phyloP scores from a whole-genome alignment of 2,797 vertebrate species.

The Buphagus erythrorhynchus region DNA sequence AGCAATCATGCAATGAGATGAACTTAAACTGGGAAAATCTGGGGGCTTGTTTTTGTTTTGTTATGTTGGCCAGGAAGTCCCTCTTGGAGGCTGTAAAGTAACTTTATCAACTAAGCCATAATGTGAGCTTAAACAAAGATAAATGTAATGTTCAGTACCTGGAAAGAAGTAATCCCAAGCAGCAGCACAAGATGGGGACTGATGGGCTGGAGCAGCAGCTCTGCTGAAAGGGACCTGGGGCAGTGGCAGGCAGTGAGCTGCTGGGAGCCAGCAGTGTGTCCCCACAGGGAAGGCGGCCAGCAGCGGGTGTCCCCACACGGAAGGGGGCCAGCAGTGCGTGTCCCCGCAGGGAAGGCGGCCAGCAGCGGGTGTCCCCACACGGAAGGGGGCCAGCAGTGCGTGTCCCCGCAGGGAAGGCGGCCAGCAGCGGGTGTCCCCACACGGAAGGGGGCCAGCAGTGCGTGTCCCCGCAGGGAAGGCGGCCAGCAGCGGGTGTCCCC shows the following conservation, averaged over 20 bases:
- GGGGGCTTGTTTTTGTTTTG: neutral
- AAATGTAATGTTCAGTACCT: neutral
- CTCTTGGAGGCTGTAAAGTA: neutral
- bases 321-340: too few relatives aligned
- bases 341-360: too few relatives aligned
- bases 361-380: too few relatives aligned
- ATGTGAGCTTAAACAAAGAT: neutral
- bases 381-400: too few relatives aligned
- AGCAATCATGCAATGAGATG: neutral
- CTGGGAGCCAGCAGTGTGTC: neutral
- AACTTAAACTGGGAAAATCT: neutral
- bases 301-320: too few relatives aligned
- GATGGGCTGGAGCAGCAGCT: neutral
- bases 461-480: neutral
- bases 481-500: neutral
- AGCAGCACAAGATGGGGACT: neutral
- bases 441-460: neutral
- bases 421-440: neutral
- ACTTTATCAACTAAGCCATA: neutral
- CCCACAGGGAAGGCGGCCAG: neutral
- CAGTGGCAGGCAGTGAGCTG: neutral
- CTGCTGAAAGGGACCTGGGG: neutral
- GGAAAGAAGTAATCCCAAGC: neutral
- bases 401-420: too few relatives aligned
- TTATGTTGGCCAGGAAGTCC: neutral